Evolutionary conservation across 1,140 invertebrate species (phyloP), one percentile per base, ranked within the genome.

Genomic region (Brachionus angularis): DNA sequence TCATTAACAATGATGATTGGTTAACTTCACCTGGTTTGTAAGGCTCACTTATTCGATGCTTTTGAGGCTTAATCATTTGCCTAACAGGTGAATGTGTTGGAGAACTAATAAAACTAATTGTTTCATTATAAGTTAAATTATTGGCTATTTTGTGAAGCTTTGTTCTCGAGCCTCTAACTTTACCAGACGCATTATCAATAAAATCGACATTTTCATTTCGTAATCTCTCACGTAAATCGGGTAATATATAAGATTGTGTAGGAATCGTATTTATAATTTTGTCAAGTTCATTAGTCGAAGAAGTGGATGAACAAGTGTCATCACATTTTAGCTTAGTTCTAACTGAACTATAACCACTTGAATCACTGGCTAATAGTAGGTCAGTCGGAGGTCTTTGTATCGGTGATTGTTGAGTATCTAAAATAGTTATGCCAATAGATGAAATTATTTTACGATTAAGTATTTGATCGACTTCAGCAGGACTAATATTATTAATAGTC

Each of bases 31-130:
- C 36, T 18, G 18, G 23, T 58, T 58, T 58, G 25, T 39, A 58
- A 14, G 53, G 53, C 34, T 58, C 53, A 39, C 53, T 58, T 33
- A 58, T 58, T 39, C 53, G n/a, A n/a, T n/a, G n/a, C n/a, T n/a
- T 36, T 23, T 58, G 36, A 5, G 53, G 53, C n/a, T 39, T 58
- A 33, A 21, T 33, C 0, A 58, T 27, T 25, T 29, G 53, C 27
- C 27, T 31, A 7, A 55, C 29, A 21, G 53, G 53, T 7, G 53
- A 58, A 36, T 58, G 53, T 3, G 53, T 39, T 8, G 53, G 53
- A 23, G 53, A 58, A 39, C 39, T 58, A 8, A 58, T 34, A 58
- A 58, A 58, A 18, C 53, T 39, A 34, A 58, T 58, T n/a, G 53
- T 58, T 12, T 58, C 53, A 12, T 58, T 58, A 12, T 58, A 58